These are phyloP conservation scores for Tipula lateralis DNA, from an alignment of 2,888 invertebrate species.

Conservation along the genomic window DNA sequence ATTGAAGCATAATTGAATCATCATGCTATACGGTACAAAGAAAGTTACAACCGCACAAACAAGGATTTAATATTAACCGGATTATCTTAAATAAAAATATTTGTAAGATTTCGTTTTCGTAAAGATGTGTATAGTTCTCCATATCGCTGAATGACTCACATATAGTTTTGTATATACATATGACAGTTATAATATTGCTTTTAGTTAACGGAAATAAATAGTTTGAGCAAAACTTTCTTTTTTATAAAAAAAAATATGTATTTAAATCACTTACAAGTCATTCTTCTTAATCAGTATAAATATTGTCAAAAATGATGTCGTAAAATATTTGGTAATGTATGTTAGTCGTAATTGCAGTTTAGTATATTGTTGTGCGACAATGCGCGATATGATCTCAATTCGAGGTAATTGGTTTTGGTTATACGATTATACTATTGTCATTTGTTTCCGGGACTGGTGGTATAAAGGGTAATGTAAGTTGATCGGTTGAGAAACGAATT, in stretches of 20 bases:
- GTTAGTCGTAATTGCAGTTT: neutral
- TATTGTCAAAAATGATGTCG: neutral
- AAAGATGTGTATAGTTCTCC: neutral
- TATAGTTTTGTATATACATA: neutral
- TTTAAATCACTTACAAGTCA: neutral
- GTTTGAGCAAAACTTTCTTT: constrained; percentile 14
- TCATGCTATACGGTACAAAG: neutral
- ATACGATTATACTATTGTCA: too few species aligned
- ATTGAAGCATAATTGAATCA: neutral
- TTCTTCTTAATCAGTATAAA: neutral
- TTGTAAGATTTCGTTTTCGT: neutral
- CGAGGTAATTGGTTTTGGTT: too few species aligned
- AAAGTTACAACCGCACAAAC: neutral
- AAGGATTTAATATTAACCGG: neutral
- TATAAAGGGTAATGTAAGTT: too few species aligned
- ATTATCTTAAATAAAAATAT: neutral
- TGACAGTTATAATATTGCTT: neutral
- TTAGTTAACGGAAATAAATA: constrained; percentile 1
- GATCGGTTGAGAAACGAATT: too few species aligned
- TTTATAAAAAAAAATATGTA: neutral
- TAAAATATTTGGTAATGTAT: neutral
- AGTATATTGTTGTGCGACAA: too few species aligned
- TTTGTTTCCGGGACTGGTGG: too few species aligned
- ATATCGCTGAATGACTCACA: neutral
- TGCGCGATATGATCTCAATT: too few species aligned